phyloP scores from a whole-genome alignment of 2,888 invertebrate genomes.

The Andrena chrysosceles region DNA sequence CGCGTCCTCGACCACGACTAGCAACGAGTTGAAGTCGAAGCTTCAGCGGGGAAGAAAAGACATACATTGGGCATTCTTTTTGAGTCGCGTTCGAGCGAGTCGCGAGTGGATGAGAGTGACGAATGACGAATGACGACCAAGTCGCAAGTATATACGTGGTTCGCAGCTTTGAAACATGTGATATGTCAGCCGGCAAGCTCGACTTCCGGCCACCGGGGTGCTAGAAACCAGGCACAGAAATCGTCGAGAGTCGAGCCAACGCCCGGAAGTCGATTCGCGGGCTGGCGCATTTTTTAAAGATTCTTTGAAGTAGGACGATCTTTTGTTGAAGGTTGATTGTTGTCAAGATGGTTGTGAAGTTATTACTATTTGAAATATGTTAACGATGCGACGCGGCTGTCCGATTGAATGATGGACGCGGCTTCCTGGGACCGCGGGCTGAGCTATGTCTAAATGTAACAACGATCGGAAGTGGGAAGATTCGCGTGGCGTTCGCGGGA shows the following conservation, averaged over 20 bases:
- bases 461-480: not conserved
- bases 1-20: not conserved
- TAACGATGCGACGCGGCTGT: constrained; percentile 67
- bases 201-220: constrained; percentile 58
- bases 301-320: constrained; percentile 79
- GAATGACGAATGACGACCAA: constrained; percentile 52
- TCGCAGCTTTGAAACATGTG: constrained; percentile 81
- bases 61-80: constrained; percentile 68
- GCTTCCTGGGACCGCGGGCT: not conserved
- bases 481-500: not conserved
- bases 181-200: constrained; percentile 77
- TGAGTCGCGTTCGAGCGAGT: constrained; percentile 59
- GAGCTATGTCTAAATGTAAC: not conserved
- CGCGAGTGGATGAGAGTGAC: constrained; percentile 59
- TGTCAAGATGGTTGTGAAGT: constrained; percentile 84
- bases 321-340: constrained; percentile 83
- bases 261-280: constrained; percentile 66
- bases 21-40: constrained; percentile 16
- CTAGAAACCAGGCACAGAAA: not conserved
- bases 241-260: not conserved
- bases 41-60: constrained; percentile 21
- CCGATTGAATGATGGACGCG: constrained; percentile 37
- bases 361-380: constrained; percentile 80
- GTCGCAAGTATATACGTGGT: constrained; percentile 72
- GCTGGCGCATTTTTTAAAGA: constrained; percentile 78